phyloP scores from a whole-genome alignment of 92 coral and sea anemone genomes.

The Parazoanthus swiftii region DNA sequence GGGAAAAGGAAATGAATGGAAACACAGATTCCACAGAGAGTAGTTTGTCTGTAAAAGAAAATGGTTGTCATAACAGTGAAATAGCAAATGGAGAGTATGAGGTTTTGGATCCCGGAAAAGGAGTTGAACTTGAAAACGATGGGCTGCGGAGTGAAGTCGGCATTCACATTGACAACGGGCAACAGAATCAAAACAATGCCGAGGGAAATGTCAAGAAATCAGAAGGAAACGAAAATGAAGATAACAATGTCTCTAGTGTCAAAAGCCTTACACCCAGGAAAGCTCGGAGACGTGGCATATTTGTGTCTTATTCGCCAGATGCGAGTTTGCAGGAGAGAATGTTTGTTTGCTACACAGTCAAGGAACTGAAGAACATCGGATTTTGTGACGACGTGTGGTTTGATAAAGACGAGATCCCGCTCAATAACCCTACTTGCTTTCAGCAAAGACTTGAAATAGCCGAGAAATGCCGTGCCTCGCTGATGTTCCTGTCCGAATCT shows the following conservation, averaged over 20 bases:
- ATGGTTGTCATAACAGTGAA: not conserved
- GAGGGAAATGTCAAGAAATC: conserved; percentile 40
- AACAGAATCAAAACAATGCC: conserved; percentile 1
- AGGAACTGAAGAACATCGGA: conserved; percentile 86
- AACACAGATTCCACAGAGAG: conserved; percentile 12
- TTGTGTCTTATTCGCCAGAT: conserved; percentile 84
- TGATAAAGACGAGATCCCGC: conserved; percentile 77
- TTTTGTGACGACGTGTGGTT: conserved; percentile 96
- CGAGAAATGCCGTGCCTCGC: conserved; percentile 88
- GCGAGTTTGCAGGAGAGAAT: conserved; percentile 83
- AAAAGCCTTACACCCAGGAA: conserved; percentile 62
- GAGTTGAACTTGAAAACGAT: not conserved
- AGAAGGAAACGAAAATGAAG: conserved; percentile 31
- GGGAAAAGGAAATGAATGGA: not conserved
- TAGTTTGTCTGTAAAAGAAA: not conserved
- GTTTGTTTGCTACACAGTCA: conserved; percentile 75
- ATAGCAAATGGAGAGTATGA: not conserved
- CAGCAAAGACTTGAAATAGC: conserved; percentile 87
- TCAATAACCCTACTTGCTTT: conserved; percentile 62
- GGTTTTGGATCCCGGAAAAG: not conserved
- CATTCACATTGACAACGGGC: not conserved
- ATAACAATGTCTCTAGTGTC: conserved; percentile 28
- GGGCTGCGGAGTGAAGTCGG: not conserved
- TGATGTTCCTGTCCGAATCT: conserved; percentile 78
- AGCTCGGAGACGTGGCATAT: conserved; percentile 79